Evolutionary conservation across 2,888 invertebrate species (phyloP), one percentile per base, ranked within the genome.

Genomic region (Willowsia nigromaculata): DNA sequence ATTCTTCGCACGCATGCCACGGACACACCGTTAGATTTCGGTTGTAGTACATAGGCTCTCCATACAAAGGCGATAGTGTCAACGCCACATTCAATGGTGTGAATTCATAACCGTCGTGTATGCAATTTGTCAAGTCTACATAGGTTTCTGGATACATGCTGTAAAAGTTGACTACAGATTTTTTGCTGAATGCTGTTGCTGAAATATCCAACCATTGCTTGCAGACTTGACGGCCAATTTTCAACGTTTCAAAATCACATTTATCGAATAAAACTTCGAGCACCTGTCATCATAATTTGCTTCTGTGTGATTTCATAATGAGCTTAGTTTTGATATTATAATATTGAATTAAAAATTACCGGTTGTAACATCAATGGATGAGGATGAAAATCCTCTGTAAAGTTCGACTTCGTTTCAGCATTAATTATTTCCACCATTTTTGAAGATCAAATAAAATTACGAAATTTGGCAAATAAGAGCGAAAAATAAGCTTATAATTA

Each of bases 171-270:
- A 90, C 43, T n/a, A 59, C 59, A 3, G 90, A 86, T 13, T 65
- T 86, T 56, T 13, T 6, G 18, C 18, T 50, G 59, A 90, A 90
- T 4, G 43, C 13, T 1, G 9, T 4, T 7, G 53, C 15, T 13
- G 86, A 81, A 7, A 53, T 18, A 7, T 33, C 5, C 22, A 53
- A 13, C 90, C 90, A 90, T n/a, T 25, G 53, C 22, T 78, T 90
- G 83, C 86, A 90, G 0, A 90, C 90, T 18, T 47, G 53, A 3
- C 90, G 82, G 13, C 15, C 30, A 13, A 40, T 68, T 40, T 86
- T 90, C 15, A 90, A 53, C 5, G 90, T 78, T 22, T 86, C 83
- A 27, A 78, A 59, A 53, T 90, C 90, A n/a, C 88, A 87, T 18
- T 86, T 74, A 6, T 76, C 27, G 27, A 89, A 85, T 3, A 89